These are phyloP conservation scores for Achatina immaculata DNA, from an alignment of 1,140 invertebrate genomes.

Conservation along the genomic window DNA sequence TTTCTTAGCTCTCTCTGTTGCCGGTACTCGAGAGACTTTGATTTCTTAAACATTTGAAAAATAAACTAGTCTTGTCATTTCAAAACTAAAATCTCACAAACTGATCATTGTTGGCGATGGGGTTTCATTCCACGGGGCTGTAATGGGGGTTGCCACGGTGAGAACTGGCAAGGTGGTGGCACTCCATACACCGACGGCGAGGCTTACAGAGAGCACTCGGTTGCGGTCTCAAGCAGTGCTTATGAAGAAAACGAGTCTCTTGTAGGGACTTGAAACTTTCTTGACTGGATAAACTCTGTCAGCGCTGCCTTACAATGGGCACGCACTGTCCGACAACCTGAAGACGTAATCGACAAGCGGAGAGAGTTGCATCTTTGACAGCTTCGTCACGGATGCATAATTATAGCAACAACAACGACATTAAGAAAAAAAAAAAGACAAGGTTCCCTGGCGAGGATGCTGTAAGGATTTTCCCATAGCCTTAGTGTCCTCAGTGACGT, in stretches of 20 bases:
- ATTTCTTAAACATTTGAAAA: no score
- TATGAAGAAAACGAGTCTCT: background rate
- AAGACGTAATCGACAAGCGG: background rate
- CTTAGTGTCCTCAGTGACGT: no score
- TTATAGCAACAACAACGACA: background rate
- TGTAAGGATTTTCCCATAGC: no score
- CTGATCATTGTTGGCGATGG: no score
- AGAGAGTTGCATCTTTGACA: background rate
- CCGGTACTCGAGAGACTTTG: no score
- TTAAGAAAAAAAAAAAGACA: background rate
- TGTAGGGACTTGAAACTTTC: background rate
- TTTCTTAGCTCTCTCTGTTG: no score
- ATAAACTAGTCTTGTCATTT: no score
- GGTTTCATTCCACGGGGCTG: no score
- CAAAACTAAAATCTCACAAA: no score
- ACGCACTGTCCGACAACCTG: background rate
- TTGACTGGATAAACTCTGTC: background rate
- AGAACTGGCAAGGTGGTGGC: background rate
- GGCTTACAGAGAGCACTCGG: background rate
- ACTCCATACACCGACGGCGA: background rate
- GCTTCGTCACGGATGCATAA: background rate
- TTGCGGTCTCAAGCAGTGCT: background rate
- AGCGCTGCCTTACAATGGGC: background rate
- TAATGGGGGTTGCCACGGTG: background rate
- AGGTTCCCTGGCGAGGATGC: no score